Evolutionary conservation across 2,113 vertebrate species (phyloP), one percentile per base, ranked within the genome.

Genomic region (Callospermophilus lateralis): DNA sequence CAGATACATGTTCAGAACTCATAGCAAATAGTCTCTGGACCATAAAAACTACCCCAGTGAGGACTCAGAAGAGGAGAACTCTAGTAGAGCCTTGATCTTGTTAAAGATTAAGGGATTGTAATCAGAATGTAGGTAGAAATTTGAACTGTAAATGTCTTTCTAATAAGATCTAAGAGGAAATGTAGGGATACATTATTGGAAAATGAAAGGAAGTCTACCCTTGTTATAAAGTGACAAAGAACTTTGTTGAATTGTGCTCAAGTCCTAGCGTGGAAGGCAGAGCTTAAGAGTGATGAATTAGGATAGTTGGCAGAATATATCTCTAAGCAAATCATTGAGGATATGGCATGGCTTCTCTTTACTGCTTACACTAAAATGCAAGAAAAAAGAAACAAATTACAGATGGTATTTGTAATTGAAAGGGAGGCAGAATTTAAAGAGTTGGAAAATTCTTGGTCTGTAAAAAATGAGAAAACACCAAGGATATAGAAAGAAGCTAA

Each of bases 361-460:
- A 76, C 55, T 90, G 42, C 77, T 72, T 61, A 84, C 26, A 58
- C 26, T 70, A 77, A 84, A 70, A 90, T 90, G 19, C 16, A 58
- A 67, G 77, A 45, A 84, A 45, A 81, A 37, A 78, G n/a, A 78
- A 95, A 90, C 63, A 90, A 90, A 81, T 81, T 67, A 65, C 68
- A 90, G 61, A 51, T 68, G 48, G 61, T 28, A 90, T 90, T 42
- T 61, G 45, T 84, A 77, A 90, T 32, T 26, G 61, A 90, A 84
- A 78, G 16, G 17, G 39, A 48, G 32, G 37, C 20, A 89, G 30
- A 77, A 48, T 53, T 76, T 68, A 37, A 81, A 34, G 13, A 68
- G 24, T 55, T 94, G n/a, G 78, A 42, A 94, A 90, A 17, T 37
- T 77, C 37, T 48, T 11, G 51, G 11, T 28, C 79, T 45, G 17